A percentile compares a stretch with the other conserved stretches of the same genome.
Conservation (phyloP, 2,797 vertebrate genomes). For the Acridotheres tristis region DNA sequence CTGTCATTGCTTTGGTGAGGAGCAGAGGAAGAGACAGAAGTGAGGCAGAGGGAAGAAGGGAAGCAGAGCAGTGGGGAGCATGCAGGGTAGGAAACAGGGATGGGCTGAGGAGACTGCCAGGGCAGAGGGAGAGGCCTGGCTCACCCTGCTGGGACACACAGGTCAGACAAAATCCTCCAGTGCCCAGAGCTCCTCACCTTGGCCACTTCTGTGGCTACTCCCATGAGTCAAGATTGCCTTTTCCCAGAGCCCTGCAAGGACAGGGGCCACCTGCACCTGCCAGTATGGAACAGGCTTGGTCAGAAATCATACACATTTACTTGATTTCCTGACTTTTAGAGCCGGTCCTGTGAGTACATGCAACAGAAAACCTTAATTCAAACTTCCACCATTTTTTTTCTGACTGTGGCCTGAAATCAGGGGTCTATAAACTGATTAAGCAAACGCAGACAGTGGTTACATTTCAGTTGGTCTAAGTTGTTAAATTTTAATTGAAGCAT, state of each 20-base stretch:
- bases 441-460: not conserved
- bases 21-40: not conserved
- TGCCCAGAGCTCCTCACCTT: not conserved
- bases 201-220: not conserved
- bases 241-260: not conserved
- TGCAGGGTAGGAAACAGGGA: not conserved
- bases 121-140: not conserved
- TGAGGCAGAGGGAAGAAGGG: not conserved
- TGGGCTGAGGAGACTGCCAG: not conserved
- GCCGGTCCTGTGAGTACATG: fast-evolving
- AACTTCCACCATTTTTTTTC: not conserved
- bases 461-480: not conserved
- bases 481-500: conserved; percentile 40
- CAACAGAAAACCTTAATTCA: not conserved
- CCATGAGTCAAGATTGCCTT: not conserved
- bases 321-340: not conserved
- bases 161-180: not conserved
- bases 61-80: not conserved
- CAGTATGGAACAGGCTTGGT: not conserved
- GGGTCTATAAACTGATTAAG: not conserved
- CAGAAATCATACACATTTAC: not conserved
- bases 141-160: not conserved
- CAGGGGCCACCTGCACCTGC: not conserved
- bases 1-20: not conserved
- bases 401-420: not conserved